Evolutionary conservation across 2,113 vertebrate genomes (phyloP).

Genomic region (Pimephales promelas): DNA sequence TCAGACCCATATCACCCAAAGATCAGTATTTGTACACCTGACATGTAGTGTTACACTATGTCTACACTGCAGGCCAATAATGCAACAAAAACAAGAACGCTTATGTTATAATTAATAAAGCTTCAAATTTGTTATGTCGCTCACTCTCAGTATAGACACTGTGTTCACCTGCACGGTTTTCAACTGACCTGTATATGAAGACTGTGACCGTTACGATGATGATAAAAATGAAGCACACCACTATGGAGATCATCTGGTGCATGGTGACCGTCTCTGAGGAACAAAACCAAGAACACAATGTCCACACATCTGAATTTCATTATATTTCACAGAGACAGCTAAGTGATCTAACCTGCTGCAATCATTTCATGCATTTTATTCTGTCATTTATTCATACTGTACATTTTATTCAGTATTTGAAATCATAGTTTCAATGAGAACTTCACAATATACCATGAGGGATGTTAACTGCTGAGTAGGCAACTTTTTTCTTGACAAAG

Average conservation of each 20-base stretch:
- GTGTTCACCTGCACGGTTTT: neutral
- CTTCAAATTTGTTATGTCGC: neutral
- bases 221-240: slow-evolving; percentile 83
- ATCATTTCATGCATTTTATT: neutral
- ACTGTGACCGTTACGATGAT: slow-evolving; percentile 80
- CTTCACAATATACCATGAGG: neutral
- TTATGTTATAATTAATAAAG: neutral
- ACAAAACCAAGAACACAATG: neutral
- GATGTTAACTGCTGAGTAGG: neutral
- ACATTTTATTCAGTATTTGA: neutral
- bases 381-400: no score
- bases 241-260: slow-evolving; percentile 86
- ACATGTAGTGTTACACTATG: slow-evolving; percentile 1
- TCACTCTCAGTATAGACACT: neutral
- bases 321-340: neutral
- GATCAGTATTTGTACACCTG: neutral
- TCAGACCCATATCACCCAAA: slow-evolving; percentile 9
- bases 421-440: neutral
- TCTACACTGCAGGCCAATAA: neutral
- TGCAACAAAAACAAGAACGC: neutral
- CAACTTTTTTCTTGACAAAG: neutral
- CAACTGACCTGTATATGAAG: slow-evolving; percentile 89
- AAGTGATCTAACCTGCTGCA: neutral
- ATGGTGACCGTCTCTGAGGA: slow-evolving; percentile 80
- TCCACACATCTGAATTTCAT: neutral